Base-by-base conservation (phyloP, 2,888 invertebrate species). In the Schrankia costaestrigalis region DNA sequence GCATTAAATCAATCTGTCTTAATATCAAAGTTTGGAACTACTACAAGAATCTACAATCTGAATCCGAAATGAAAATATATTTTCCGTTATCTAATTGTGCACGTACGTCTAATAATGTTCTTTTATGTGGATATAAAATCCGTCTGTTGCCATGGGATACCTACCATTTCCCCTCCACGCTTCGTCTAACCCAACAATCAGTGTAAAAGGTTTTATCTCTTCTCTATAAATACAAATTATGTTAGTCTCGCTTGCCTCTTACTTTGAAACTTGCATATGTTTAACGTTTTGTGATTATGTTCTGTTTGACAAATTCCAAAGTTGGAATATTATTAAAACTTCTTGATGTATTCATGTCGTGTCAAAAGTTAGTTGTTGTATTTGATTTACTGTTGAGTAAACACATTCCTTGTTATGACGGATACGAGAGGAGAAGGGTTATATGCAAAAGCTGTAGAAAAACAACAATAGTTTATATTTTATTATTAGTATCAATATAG, bases 171-270 rank as follows among this genome's bases (percentile, higher is more conserved):
- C 37, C 37, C 31, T 35, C 46, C 27, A 41, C 36, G 37, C 36
- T 9, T 25, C 36, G 31, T 41, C 36, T 51, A 41, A 44, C 40
- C 44, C 35, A 10, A 52, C 47, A 54, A 54, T 56, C 56, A 54
- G 47, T 31, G 26, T 54, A 43, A 54, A 54, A 54, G 54, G 52
- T 55, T 53, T 37, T 50, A 41, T 55, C 22, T 50, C 15, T 46
- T 48, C 31, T 35, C 41, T 35, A 39, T 47, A 56, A 44, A 50
- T 33, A 38, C 47, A 51, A 47, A 51, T 56, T 42, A 35, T 10
- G 26, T 29, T 35, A 35, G 36, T 41, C 35, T 43, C 26, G 19
- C 27, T 29, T 26, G 14, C 15, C 32, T 43, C 35, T 50, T 55
- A 55, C 46, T 50, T 46, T 43, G 11, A 10, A 43, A 43, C 38